phyloP scores from a whole-genome alignment of 1,140 invertebrate species.

The Pogonognathellus flavescens region DNA sequence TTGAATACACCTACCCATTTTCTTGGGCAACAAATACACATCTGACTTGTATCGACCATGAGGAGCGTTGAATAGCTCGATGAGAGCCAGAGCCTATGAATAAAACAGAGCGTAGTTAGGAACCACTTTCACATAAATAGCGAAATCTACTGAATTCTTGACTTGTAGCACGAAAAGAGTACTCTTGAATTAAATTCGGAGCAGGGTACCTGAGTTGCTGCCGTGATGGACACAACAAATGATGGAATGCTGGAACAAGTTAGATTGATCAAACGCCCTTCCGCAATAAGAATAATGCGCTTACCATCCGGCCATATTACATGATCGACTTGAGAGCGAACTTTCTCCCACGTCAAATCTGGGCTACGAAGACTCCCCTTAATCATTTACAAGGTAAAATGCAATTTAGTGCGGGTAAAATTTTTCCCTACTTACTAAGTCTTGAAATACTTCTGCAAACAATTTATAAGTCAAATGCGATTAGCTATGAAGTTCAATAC shows the following conservation, averaged over 20 bases:
- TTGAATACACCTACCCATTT: slow-evolving; percentile 84
- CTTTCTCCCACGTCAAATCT: slow-evolving; percentile 96
- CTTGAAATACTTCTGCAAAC: not conserved
- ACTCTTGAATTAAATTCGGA: not conserved
- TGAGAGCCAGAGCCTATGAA: slow-evolving; percentile 86
- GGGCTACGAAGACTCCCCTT: slow-evolving; percentile 92
- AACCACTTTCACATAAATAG: slow-evolving; percentile 1
- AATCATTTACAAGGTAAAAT: slow-evolving; percentile 67
- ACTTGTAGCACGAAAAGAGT: slow-evolving; percentile 15
- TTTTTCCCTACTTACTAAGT: not conserved
- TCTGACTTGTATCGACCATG: slow-evolving; percentile 94
- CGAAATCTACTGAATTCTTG: not conserved
- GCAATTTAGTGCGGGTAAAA: not conserved
- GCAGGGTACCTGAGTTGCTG: slow-evolving; percentile 83
- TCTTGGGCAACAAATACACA: slow-evolving; percentile 97
- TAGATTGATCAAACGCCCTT: slow-evolving; percentile 94
- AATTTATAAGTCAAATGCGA: slow-evolving; percentile 1
- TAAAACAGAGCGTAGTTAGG: slow-evolving; percentile 54
- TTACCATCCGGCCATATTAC: slow-evolving; percentile 96
- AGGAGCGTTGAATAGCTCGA: slow-evolving; percentile 97
- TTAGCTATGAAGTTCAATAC: slow-evolving; percentile 66
- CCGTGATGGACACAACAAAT: slow-evolving; percentile 96
- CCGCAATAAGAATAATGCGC: slow-evolving; percentile 91
- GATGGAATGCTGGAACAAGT: slow-evolving; percentile 97
- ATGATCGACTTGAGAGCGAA: slow-evolving; percentile 96